These are phyloP conservation scores for Cyphomyrmex costatus DNA, from an alignment of 1,140 invertebrate genomes.

Conservation along the genomic window DNA sequence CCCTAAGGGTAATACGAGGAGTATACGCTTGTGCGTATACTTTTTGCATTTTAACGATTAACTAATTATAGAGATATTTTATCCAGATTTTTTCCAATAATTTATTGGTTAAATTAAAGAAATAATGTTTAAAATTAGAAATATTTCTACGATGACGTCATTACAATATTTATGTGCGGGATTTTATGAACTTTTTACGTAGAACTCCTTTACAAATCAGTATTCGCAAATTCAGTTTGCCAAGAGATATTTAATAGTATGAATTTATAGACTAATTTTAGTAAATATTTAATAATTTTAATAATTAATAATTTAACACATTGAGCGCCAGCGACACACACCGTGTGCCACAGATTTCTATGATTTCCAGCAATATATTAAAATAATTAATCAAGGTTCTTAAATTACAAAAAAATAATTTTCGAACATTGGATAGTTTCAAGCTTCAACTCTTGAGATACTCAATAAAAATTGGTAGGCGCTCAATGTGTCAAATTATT, in stretches of 20 bases:
- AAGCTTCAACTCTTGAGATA: no score
- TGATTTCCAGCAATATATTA: no score
- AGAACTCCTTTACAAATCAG: constrained; percentile 5
- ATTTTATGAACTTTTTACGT: background rate
- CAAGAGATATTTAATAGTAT: constrained; percentile 6
- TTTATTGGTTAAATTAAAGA: background rate
- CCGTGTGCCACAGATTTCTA: no score
- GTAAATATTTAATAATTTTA: background rate
- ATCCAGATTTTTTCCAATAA: constrained; percentile 9
- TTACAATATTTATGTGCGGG: background rate
- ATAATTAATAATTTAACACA: no score
- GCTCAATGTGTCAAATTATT: no score
- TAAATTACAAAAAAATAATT: no score
- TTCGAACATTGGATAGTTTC: no score
- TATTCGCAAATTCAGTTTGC: constrained; percentile 22
- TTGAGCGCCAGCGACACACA: no score
- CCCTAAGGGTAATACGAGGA: background rate
- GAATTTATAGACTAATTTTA: constrained; percentile 24
- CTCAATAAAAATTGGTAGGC: no score
- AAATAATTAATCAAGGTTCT: no score
- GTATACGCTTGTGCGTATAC: background rate
- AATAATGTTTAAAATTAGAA: constrained; percentile 19
- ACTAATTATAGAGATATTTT: constrained; percentile 14
- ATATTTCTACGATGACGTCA: constrained; percentile 27
- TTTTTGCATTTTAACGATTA: constrained; percentile 17